Evolutionary conservation across 1,140 invertebrate species (phyloP).

Genomic region (Musca vetustissima): DNA sequence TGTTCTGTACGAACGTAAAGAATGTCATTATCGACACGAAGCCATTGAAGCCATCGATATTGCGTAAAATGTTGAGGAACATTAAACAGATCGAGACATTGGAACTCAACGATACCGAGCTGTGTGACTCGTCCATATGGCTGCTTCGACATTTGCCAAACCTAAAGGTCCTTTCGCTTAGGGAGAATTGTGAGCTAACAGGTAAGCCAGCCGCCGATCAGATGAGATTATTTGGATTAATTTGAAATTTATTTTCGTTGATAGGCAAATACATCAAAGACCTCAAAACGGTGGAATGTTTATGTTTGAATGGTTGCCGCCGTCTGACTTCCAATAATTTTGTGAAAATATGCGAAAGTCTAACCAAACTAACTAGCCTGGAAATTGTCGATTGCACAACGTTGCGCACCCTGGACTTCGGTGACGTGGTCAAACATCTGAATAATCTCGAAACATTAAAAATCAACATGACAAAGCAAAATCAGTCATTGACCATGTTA

Average conservation of each 20-base stretch:
- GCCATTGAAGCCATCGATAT: neutral
- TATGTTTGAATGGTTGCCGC: neutral
- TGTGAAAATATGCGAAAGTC: neutral
- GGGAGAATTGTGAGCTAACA: slow-evolving; percentile 2
- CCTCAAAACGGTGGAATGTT: neutral
- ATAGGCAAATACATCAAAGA: slow-evolving; percentile 11
- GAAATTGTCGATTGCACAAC: neutral
- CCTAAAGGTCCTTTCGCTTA: neutral
- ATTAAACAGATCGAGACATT: neutral
- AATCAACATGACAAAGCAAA: too few relatives aligned
- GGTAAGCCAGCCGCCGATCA: neutral
- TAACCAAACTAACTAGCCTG: neutral
- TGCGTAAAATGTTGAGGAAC: slow-evolving; percentile 29
- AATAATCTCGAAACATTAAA: too few relatives aligned
- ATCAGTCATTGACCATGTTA: too few relatives aligned
- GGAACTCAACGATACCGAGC: neutral
- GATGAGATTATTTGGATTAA: too few relatives aligned
- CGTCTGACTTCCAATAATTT: neutral
- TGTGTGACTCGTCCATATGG: slow-evolving; percentile 4
- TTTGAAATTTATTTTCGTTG: neutral
- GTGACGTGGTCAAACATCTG: neutral
- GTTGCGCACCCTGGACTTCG: neutral
- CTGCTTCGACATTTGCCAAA: neutral
- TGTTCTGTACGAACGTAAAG: slow-evolving; percentile 32
- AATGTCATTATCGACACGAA: neutral